Base-by-base conservation (phyloP, 2,888 invertebrate species). In the Drosophila rellima region DNA sequence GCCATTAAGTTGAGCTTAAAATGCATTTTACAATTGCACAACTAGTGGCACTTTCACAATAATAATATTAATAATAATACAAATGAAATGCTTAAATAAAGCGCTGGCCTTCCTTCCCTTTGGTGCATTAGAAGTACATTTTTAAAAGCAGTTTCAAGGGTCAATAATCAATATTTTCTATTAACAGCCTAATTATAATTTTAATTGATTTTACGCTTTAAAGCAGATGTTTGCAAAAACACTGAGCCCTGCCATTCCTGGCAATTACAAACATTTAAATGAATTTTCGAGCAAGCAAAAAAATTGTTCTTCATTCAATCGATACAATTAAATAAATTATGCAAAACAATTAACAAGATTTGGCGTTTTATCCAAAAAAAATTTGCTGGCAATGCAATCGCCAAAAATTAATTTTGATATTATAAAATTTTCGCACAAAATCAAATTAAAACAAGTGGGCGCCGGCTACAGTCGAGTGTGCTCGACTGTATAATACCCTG, bases 181-280 rank as follows among this genome's bases (percentile, higher is more conserved):
- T 73, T 63, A 73, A 66, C 64, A 69, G 69, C 80, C 78, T 78
- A 64, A 80, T 78, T 78, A 74, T 69, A 64, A 72, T 81, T 81
- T 81, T 67, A 77, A 82, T 81, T 83, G 79, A 79, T 79, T 79
- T 70, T 57, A 42, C 8, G 13, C n/a, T 67, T 45, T 78, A 66
- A 68, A 80, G 69, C 73, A 65, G 73, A 78, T 78, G 81, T 61
- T 0, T 23, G 50, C 29, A 33, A 48, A 8, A 40, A 26, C n/a
- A 37, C 40, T 52, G 61, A 29, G 17, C 39, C 20, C 18, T 15
- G 52, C 45, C 47, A 56, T 55, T 59, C 37, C 33, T 40, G 52
- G 42, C 64, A 72, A 83, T 67, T 75, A 75, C 54, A 33, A 59
- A 47, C 63, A 64, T 70, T 80, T 44, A 81, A 75, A 45, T 40